Base-by-base conservation (phyloP, 2,888 invertebrate genomes). In the Azorinus chamasolen region DNA sequence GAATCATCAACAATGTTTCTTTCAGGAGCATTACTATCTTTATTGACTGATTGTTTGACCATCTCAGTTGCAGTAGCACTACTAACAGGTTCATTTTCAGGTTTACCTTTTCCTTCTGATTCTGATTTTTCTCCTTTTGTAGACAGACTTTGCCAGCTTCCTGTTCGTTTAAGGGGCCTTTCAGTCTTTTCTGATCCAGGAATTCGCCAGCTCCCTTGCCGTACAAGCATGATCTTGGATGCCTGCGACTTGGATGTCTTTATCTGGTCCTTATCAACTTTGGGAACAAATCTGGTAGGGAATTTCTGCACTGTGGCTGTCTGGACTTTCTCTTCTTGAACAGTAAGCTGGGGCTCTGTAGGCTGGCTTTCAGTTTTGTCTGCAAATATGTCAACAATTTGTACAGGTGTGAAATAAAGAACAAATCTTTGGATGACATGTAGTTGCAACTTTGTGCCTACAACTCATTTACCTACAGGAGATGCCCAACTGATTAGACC, bases 221-320 rank as follows among this genome's bases (percentile, higher is more conserved):
- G 62, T 2, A 82, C 79, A 32, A 79, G 62, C 79, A 75, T 83
- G 12, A 75, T 59, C 45, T 77, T 74, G 1, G 83, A 74, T 45
- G 83, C 73, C 50, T 71, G 71, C 18, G 79, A 73, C 45, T 77
- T 77, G 16, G 77, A 54, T 10, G 59, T 46, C 16, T 59, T 59
- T n/a, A 41, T 62, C 51, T 68, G 68, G 24, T 71, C 71, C 32
- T 53, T 48, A 32, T 69, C 64, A 4, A 61, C 46, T n/a, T 64
- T 76, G n/a, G 71, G 68, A 22, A 61, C 57, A 69, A 76, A 76
- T 18, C 54, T 64, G 20, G 59, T 32, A 50, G 73, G 55, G 24
- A 73, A 61, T 32, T 51, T 45, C 57, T 57, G 68, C 24, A 63
- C 41, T 20, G 32, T 46, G 20, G 69, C 55, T 37, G 57, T 53